Conservation (phyloP, 2,888 invertebrate species). For the Schizotus pectinicornis region DNA sequence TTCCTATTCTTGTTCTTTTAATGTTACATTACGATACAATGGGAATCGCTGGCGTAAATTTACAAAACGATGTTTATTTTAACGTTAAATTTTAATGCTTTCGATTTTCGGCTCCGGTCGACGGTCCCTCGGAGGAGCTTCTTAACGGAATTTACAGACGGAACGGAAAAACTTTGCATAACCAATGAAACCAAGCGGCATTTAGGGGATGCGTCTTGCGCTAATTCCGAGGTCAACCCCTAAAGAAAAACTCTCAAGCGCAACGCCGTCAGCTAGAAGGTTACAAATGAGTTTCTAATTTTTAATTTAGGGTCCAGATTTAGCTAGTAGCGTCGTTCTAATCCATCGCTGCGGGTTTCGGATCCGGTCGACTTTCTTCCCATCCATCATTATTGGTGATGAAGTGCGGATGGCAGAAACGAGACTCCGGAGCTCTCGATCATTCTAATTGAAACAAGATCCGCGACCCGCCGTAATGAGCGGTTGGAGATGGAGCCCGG, state of each 20-base stretch:
- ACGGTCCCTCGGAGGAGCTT: conserved; percentile 7
- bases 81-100: conserved; percentile 46
- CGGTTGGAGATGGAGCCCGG: conserved; percentile 44
- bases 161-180: conserved; percentile 4
- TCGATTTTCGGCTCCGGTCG: conserved; percentile 36
- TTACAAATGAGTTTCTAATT: too few relatives aligned
- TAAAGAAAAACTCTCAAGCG: too few relatives aligned
- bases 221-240: too few relatives aligned
- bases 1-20: conserved; percentile 57
- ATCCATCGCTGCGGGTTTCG: neutral
- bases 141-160: conserved; percentile 1
- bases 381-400: conserved; percentile 55
- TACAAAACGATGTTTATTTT: conserved; percentile 53
- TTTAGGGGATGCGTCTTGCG: too few relatives aligned
- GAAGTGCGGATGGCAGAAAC: conserved; percentile 54
- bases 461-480: conserved; percentile 52
- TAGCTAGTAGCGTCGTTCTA: neutral
- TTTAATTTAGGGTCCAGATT: too few relatives aligned
- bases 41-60: conserved; percentile 52
- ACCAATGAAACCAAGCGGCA: neutral
- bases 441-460: conserved; percentile 60
- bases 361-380: conserved; percentile 14
- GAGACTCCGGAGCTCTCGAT: conserved; percentile 57
- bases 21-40: conserved; percentile 58
- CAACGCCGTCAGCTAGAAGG: too few relatives aligned